These are phyloP conservation scores for Drosophila equinoxialis DNA, from an alignment of 1,140 invertebrate species.

Conservation along the genomic window DNA sequence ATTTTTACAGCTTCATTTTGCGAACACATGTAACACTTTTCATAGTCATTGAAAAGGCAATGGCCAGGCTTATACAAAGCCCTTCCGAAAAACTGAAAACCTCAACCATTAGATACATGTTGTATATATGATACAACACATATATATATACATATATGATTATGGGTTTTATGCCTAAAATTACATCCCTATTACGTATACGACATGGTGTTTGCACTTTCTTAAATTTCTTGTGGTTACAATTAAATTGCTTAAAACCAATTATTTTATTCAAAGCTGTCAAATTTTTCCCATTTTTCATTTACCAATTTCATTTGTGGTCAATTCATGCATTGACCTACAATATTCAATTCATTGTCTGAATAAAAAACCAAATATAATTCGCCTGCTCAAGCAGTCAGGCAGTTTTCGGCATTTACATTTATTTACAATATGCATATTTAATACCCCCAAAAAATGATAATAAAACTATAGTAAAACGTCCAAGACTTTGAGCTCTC, in stretches of 20 bases:
- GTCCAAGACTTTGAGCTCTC: constrained; percentile 26
- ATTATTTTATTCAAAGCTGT: not conserved
- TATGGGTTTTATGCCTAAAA: constrained; percentile 19
- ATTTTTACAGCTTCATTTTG: constrained; percentile 49
- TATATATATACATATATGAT: constrained; percentile 28
- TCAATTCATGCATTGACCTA: not conserved
- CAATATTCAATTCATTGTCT: not conserved
- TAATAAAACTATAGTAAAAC: constrained; percentile 1
- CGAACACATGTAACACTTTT: constrained; percentile 34
- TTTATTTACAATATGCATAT: constrained; percentile 8
- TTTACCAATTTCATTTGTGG: constrained; percentile 29
- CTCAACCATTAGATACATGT: not conserved
- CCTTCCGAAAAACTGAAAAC: not conserved
- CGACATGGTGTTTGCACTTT: no score
- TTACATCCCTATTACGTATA: not conserved
- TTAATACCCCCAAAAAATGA: not conserved
- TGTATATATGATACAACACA: not conserved
- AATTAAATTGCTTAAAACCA: no score
- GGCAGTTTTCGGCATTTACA: constrained; percentile 6
- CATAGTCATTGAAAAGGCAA: constrained; percentile 52
- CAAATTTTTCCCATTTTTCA: constrained; percentile 49
- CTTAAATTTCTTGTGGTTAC: no score
- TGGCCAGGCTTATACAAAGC: constrained; percentile 1
- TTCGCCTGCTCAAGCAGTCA: not conserved
- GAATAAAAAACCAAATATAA: not conserved